A percentile compares a stretch with the other conserved stretches of the same genome.
These are phyloP conservation scores for Elegia similella DNA, from an alignment of 2,888 invertebrate genomes.

Conservation along the genomic window DNA sequence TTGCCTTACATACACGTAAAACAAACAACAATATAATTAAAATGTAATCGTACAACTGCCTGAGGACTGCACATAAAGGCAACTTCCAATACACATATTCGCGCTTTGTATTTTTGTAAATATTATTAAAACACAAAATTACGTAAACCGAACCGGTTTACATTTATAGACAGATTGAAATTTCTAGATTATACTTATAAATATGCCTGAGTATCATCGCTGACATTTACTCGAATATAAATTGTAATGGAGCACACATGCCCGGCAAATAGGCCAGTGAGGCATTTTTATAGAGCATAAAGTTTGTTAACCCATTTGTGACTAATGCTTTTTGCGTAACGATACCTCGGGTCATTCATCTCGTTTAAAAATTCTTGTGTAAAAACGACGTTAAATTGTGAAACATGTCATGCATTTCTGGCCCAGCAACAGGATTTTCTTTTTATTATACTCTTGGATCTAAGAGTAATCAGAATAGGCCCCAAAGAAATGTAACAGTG, in stretches of 20 bases:
- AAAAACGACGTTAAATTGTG: not conserved
- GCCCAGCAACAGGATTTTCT: not conserved
- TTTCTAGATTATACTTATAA: not conserved
- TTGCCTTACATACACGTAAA: no score
- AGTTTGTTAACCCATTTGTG: not conserved
- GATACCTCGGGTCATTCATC: conserved; percentile 7
- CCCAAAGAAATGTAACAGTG: no score
- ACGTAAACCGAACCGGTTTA: no score
- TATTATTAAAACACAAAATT: no score
- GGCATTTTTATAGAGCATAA: not conserved
- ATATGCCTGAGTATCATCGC: not conserved
- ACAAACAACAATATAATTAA: no score
- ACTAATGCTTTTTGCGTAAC: conserved; percentile 4
- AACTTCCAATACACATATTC: no score
- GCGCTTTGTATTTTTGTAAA: no score
- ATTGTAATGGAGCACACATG: not conserved
- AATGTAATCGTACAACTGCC: no score
- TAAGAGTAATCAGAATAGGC: no score
- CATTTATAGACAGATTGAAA: no score
- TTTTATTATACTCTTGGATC: no score
- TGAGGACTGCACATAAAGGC: no score
- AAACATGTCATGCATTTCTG: not conserved
- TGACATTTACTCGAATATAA: not conserved
- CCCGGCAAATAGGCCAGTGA: not conserved
- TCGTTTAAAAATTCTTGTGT: not conserved